Conservation (phyloP, 2,113 vertebrate species). For the Grallaria varia region DNA sequence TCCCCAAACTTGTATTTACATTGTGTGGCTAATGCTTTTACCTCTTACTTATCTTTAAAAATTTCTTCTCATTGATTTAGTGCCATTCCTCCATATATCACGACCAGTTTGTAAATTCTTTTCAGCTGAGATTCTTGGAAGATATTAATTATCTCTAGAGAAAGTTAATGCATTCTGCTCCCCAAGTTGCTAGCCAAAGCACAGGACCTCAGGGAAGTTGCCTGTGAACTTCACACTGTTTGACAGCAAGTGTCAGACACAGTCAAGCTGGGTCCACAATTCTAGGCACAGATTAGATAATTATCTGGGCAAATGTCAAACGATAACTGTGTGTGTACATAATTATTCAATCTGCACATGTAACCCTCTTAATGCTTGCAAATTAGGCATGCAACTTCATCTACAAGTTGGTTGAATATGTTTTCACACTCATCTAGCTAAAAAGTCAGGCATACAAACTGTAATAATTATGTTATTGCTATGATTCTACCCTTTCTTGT, state of each 20-base stretch:
- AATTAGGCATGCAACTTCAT: slow-evolving; percentile 39
- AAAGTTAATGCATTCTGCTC: neutral
- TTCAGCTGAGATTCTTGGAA: neutral
- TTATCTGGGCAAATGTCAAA: slow-evolving; percentile 47
- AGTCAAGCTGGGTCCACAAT: slow-evolving; percentile 24
- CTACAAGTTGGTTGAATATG: slow-evolving; percentile 1
- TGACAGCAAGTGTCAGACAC: neutral
- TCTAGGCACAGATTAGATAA: slow-evolving; percentile 42
- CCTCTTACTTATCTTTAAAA: neutral
- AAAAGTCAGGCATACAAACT: slow-evolving; percentile 3
- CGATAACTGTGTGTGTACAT: neutral
- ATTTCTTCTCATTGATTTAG: neutral
- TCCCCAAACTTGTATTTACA: neutral
- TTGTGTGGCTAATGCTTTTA: neutral
- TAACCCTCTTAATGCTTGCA: slow-evolving; percentile 17
- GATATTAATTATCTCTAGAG: neutral
- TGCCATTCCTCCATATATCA: neutral
- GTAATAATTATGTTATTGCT: neutral
- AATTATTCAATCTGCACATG: slow-evolving; percentile 52
- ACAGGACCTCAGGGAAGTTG: neutral
- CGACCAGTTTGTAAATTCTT: neutral
- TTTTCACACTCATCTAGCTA: neutral
- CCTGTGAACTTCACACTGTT: neutral
- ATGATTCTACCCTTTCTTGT: neutral
- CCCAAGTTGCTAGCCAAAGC: neutral